phyloP scores from a whole-genome alignment of 2,113 vertebrate species.

The Ivindomyrus marchei region DNA sequence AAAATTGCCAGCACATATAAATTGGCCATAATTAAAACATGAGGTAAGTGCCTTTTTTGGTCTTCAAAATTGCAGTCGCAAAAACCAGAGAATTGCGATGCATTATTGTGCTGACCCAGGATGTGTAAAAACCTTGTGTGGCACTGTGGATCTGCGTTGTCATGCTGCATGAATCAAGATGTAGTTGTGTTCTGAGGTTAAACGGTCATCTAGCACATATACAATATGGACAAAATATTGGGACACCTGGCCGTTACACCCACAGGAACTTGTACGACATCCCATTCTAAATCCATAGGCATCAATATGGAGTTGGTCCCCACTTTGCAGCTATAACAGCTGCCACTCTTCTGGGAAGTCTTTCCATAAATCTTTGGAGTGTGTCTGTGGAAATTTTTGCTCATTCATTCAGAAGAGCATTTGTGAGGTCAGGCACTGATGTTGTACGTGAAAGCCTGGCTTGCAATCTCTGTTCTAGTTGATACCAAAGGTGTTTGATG shows the following conservation, averaged over 20 bases:
- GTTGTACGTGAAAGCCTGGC: too few relatives aligned
- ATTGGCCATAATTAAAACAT: constrained; percentile 12
- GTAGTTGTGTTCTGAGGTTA: background rate
- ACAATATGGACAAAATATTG: background rate
- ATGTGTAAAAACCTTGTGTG: background rate
- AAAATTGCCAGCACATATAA: constrained; percentile 21
- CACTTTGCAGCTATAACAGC: background rate
- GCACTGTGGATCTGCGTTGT: background rate
- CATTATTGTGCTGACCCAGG: background rate
- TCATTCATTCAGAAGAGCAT: too few relatives aligned
- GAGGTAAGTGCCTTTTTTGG: constrained; percentile 11
- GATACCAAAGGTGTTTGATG: too few relatives aligned
- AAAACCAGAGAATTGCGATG: background rate
- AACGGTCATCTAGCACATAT: background rate
- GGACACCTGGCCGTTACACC: background rate
- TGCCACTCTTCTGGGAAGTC: too few relatives aligned
- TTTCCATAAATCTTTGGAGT: too few relatives aligned
- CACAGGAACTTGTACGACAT: background rate
- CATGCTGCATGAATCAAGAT: background rate
- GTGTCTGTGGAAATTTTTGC: too few relatives aligned
- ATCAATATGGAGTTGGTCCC: background rate
- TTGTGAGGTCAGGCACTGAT: too few relatives aligned
- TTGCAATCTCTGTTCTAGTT: too few relatives aligned
- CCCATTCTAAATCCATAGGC: background rate
- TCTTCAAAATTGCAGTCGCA: background rate